Percentiles rank a stretch among this genome's conserved stretches.
phyloP scores from a whole-genome alignment of 2,113 vertebrate species.

The Sceloporus undulatus region DNA sequence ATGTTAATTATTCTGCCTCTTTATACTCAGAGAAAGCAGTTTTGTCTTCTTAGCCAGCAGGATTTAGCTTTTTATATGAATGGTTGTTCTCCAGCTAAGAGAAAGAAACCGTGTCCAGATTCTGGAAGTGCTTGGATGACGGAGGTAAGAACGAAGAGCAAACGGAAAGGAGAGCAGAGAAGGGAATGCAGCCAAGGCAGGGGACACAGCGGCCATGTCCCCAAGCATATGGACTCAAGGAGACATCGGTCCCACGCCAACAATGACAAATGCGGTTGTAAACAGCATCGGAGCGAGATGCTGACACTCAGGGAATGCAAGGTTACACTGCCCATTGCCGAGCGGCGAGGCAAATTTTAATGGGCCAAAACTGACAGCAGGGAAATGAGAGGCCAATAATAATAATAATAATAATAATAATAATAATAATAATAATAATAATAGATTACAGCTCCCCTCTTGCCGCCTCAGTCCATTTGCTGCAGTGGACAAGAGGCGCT shows the following conservation, averaged over 20 bases:
- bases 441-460: slow-evolving; percentile 38
- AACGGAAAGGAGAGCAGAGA: neutral
- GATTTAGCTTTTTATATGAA: neutral
- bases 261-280: slow-evolving; percentile 73
- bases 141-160: slow-evolving; percentile 18
- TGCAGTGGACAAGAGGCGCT: slow-evolving; percentile 4
- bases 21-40: too few relatives aligned
- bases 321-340: slow-evolving; percentile 63
- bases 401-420: slow-evolving; percentile 40
- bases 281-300: slow-evolving; percentile 75
- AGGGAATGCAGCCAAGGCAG: neutral
- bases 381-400: slow-evolving; percentile 65
- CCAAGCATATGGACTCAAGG: slow-evolving; percentile 69
- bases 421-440: slow-evolving; percentile 14
- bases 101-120: slow-evolving; percentile 45
- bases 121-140: slow-evolving; percentile 43
- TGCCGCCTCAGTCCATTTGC: slow-evolving; percentile 34
- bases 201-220: neutral
- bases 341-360: slow-evolving; percentile 63
- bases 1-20: neutral
- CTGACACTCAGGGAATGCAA: slow-evolving; percentile 71
- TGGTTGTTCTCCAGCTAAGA: slow-evolving; percentile 13
- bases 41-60: too few relatives aligned
- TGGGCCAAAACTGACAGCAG: slow-evolving; percentile 66
- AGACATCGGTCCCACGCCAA: slow-evolving; percentile 60